Conservation (phyloP, 2,888 invertebrate genomes). For the Gryllus longicercus region DNA sequence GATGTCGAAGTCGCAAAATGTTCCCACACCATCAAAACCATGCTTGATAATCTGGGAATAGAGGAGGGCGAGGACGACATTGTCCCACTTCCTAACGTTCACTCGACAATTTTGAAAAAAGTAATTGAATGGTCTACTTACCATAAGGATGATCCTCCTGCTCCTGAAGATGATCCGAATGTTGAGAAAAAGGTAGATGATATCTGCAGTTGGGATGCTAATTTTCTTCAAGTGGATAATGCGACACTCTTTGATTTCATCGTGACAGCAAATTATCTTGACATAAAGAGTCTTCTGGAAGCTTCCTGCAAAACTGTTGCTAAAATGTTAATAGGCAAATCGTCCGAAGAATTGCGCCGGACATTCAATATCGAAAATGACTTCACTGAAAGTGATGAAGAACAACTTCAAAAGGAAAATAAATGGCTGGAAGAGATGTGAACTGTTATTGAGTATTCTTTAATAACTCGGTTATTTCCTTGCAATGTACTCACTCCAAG, state of each 20-base stretch:
- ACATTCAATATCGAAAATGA: neutral
- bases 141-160: constrained; percentile 92
- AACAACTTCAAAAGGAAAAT: too few relatives aligned
- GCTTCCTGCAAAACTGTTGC: constrained; percentile 61
- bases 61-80: constrained; percentile 91
- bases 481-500: too few relatives aligned
- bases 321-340: neutral
- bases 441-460: too few relatives aligned
- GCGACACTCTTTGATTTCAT: constrained; percentile 95
- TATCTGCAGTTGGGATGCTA: constrained; percentile 98
- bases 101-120: constrained; percentile 92
- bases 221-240: constrained; percentile 97
- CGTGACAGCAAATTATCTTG: constrained; percentile 94
- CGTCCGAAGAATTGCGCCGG: neutral
- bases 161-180: constrained; percentile 95
- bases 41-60: constrained; percentile 87
- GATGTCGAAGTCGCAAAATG: constrained; percentile 97
- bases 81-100: constrained; percentile 95
- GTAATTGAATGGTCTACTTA: constrained; percentile 91
- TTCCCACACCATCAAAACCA: constrained; percentile 97
- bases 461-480: too few relatives aligned
- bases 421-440: too few relatives aligned
- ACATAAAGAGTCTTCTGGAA: constrained; percentile 91
- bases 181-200: constrained; percentile 98
- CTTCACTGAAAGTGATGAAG: neutral